Conservation (phyloP, 2,888 invertebrate genomes). For the Monochamus alternatus region DNA sequence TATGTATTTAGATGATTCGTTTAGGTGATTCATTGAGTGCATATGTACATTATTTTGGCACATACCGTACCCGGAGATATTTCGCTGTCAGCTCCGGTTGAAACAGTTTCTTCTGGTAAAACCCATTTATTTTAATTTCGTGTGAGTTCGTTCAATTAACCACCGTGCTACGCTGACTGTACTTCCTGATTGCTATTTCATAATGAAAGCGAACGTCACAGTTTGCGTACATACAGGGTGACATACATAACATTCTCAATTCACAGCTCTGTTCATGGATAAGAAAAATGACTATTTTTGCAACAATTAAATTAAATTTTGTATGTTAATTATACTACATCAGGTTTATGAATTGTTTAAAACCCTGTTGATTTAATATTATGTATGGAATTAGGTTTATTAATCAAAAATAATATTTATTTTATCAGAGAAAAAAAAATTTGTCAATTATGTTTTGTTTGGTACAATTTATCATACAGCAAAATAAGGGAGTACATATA, state of each 20-base stretch:
- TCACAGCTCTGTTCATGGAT: too few relatives aligned
- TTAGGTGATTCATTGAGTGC: conserved; percentile 22
- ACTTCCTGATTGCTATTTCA: conserved; percentile 35
- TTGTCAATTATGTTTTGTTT: too few relatives aligned
- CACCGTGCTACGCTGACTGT: conserved; percentile 21
- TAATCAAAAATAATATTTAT: too few relatives aligned
- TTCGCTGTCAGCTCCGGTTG: conserved; percentile 38
- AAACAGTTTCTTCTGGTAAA: conserved; percentile 38
- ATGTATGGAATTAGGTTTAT: too few relatives aligned
- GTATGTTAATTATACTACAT: too few relatives aligned
- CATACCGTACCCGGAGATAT: conserved; percentile 39
- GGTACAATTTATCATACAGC: too few relatives aligned
- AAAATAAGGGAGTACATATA: too few relatives aligned
- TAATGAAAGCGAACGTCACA: conserved; percentile 16
- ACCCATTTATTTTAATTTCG: conserved; percentile 37
- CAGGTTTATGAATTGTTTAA: too few relatives aligned
- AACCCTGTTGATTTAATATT: too few relatives aligned
- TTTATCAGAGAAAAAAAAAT: too few relatives aligned
- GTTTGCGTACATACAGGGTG: conserved; percentile 6
- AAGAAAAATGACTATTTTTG: too few relatives aligned
- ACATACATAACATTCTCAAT: background rate
- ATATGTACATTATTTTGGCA: conserved; percentile 12
- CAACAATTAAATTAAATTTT: too few relatives aligned
- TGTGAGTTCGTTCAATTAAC: conserved; percentile 25
- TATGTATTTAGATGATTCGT: conserved; percentile 13